Percentiles rank a stretch among this genome's conserved stretches.
phyloP scores from a whole-genome alignment of 2,113 vertebrate species.

The Todiramphus chloris region DNA sequence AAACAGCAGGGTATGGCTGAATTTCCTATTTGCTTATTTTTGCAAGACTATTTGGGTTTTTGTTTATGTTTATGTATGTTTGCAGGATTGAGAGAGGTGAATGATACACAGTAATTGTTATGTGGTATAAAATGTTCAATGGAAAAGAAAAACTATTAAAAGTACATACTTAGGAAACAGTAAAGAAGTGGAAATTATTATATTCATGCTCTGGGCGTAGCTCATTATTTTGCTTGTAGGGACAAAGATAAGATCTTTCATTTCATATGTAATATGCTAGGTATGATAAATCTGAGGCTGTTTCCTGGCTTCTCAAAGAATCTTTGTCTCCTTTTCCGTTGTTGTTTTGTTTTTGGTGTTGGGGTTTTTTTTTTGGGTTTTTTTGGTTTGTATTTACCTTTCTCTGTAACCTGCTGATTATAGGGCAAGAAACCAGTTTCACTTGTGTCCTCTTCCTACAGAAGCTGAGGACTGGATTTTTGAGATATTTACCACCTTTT shows the following conservation, averaged over 20 bases:
- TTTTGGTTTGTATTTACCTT: not conserved
- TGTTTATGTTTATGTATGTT: not conserved
- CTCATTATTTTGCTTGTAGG: not conserved
- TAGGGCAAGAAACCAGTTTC: not conserved
- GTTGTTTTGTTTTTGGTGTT: not conserved
- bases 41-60: not conserved
- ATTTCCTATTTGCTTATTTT: not conserved
- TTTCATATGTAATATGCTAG: not conserved
- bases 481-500: not conserved
- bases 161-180: not conserved
- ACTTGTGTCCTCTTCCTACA: not conserved
- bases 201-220: not conserved
- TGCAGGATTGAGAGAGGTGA: not conserved
- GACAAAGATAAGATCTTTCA: slow-evolving; percentile 2
- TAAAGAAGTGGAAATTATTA: not conserved
- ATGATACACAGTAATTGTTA: not conserved
- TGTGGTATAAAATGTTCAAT: not conserved
- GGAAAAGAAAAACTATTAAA: not conserved
- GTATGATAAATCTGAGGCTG: not conserved
- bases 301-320: not conserved
- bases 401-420: not conserved
- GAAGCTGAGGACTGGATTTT: not conserved
- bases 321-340: not conserved
- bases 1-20: not conserved
- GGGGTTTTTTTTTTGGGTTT: not conserved